A percentile compares a stretch with the other conserved stretches of the same genome.
Evolutionary conservation across 2,797 vertebrate genomes (phyloP).

Genomic region (Eleutherodactylus coqui): DNA sequence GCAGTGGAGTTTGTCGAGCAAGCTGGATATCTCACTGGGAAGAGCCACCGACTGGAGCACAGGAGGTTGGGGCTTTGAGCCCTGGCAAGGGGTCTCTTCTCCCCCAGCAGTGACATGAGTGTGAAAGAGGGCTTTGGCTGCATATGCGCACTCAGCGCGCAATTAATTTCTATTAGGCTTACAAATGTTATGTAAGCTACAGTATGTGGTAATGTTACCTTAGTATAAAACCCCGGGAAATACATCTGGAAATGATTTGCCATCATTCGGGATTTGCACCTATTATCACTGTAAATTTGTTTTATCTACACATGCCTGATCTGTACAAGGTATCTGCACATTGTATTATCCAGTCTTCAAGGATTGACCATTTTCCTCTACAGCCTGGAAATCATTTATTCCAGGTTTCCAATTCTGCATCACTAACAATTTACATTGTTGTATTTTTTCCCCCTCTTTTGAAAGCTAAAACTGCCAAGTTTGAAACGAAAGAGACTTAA

Average conservation of each 20-base stretch:
- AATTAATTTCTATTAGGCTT: too few species aligned
- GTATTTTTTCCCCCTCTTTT: background rate
- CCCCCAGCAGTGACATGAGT: too few species aligned
- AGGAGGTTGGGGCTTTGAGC: too few species aligned
- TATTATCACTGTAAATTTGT: background rate
- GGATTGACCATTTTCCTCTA: background rate
- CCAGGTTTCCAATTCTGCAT: background rate
- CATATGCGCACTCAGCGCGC: too few species aligned
- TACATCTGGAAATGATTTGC: background rate
- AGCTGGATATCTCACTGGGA: too few species aligned
- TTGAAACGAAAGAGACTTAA: background rate
- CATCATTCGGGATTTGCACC: background rate
- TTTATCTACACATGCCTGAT: background rate
- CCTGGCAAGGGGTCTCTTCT: too few species aligned
- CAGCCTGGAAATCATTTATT: slow-evolving; percentile 22
- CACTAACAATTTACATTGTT: slow-evolving; percentile 13
- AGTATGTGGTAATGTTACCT: background rate
- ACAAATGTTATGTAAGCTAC: background rate
- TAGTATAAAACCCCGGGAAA: background rate
- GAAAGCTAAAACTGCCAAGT: background rate
- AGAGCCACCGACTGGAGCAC: too few species aligned
- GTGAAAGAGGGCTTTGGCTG: too few species aligned
- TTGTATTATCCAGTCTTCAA: background rate
- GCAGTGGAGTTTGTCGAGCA: too few species aligned
- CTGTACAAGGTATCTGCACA: background rate